Conservation (phyloP, 1,140 invertebrate species). For the Leptopilina boulardi region DNA sequence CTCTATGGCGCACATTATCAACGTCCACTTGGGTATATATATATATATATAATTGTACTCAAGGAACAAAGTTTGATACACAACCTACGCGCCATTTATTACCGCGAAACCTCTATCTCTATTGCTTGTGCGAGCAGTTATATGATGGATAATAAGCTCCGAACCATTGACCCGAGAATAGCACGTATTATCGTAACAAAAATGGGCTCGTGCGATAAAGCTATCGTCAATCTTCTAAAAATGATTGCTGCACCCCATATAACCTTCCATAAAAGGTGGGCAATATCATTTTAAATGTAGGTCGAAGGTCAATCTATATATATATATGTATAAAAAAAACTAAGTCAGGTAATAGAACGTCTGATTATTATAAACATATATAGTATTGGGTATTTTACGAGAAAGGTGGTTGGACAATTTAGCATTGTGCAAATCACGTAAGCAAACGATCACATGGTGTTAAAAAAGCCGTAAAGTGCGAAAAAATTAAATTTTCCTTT, state of each 20-base stretch:
- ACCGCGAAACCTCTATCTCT: conserved; percentile 3
- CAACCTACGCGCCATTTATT: conserved; percentile 31
- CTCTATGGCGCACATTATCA: background rate
- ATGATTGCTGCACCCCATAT: background rate
- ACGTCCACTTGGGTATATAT: background rate
- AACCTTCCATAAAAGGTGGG: background rate
- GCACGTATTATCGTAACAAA: conserved; percentile 11
- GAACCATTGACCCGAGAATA: conserved; percentile 26
- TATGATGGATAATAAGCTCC: conserved; percentile 28
- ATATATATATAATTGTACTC: background rate
- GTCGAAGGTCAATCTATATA: background rate
- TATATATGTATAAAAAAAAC: background rate
- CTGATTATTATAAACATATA: too few species aligned
- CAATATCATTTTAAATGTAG: conserved; percentile 1
- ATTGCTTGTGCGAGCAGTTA: conserved; percentile 5
- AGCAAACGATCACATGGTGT: too few species aligned
- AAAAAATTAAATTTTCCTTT: too few species aligned
- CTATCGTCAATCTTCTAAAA: conserved; percentile 15
- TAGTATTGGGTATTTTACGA: too few species aligned
- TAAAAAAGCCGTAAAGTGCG: too few species aligned
- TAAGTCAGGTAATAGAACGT: background rate
- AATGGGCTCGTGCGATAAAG: conserved; percentile 2
- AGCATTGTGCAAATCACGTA: too few species aligned
- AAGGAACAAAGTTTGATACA: conserved; percentile 9
- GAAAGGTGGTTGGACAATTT: too few species aligned